phyloP scores from a whole-genome alignment of 2,113 vertebrate species.

The Oryzias curvinotus region DNA sequence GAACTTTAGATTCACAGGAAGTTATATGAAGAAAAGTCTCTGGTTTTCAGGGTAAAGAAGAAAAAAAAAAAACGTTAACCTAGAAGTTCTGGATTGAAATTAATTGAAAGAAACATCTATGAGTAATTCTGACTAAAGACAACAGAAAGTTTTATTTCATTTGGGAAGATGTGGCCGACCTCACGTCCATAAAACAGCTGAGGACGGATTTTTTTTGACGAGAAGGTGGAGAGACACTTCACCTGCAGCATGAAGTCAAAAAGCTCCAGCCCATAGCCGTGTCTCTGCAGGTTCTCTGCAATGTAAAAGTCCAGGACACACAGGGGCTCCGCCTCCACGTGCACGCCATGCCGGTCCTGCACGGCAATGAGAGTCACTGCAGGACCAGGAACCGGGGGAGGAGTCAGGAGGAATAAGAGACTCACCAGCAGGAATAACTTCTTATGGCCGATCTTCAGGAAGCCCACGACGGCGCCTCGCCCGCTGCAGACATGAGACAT shows the following conservation, averaged over 20 bases:
- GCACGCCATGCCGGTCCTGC: constrained; percentile 83
- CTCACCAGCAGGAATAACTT: constrained; percentile 91
- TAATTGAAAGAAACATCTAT: too few species aligned
- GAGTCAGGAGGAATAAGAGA: constrained; percentile 4
- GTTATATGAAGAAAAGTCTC: too few species aligned
- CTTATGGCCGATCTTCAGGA: constrained; percentile 91
- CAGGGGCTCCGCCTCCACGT: constrained; percentile 87
- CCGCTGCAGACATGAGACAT: constrained; percentile 62
- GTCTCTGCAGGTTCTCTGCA: constrained; percentile 84
- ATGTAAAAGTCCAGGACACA: constrained; percentile 91
- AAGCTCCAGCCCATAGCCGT: constrained; percentile 86
- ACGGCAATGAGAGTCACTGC: constrained; percentile 2
- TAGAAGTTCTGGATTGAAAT: too few species aligned
- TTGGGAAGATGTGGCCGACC: too few species aligned
- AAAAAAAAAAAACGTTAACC: too few species aligned
- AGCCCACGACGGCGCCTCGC: constrained; percentile 82
- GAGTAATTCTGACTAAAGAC: too few species aligned
- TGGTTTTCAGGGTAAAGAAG: too few species aligned
- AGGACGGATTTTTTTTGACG: too few species aligned
- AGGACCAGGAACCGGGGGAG: background rate
- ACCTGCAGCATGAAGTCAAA: constrained; percentile 89
- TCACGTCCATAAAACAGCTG: too few species aligned
- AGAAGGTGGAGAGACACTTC: constrained; percentile 11
- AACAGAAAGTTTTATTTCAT: too few species aligned
- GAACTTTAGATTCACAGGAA: too few species aligned